phyloP scores from a whole-genome alignment of 2,797 vertebrate genomes.

The Notolepis coatsorum region DNA sequence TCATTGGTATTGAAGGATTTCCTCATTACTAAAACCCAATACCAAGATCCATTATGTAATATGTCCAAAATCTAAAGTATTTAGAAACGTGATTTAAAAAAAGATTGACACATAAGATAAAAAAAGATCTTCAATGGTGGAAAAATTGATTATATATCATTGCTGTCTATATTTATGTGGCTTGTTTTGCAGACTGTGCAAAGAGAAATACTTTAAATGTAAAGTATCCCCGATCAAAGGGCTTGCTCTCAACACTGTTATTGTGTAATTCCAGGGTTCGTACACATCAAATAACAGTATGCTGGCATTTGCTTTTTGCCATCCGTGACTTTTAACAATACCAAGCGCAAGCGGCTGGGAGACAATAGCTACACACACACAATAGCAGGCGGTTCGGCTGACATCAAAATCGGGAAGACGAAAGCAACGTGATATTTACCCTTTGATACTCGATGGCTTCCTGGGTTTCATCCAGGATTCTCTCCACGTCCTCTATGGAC shows the following conservation, averaged over 20 bases:
- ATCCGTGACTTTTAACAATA: neutral
- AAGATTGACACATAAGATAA: no score
- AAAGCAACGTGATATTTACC: conserved; percentile 70
- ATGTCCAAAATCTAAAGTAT: no score
- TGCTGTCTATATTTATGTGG: no score
- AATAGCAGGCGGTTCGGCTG: neutral
- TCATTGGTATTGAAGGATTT: no score
- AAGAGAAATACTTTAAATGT: neutral
- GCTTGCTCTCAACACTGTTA: neutral
- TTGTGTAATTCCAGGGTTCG: neutral
- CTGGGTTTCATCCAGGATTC: conserved; percentile 94
- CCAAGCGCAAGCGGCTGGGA: neutral
- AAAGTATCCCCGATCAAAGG: no score
- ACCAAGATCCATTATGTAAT: no score
- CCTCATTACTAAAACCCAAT: no score
- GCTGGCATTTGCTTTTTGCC: neutral
- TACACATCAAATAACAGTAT: neutral
- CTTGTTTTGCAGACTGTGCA: neutral
- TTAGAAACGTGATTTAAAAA: no score
- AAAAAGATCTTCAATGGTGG: no score
- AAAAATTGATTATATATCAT: no score
- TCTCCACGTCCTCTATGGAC: conserved; percentile 95
- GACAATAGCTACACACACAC: neutral
- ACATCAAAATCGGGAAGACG: neutral
- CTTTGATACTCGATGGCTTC: conserved; percentile 94